Evolutionary conservation across 2,888 invertebrate genomes (phyloP).

Genomic region (Tetragonisca angustula): DNA sequence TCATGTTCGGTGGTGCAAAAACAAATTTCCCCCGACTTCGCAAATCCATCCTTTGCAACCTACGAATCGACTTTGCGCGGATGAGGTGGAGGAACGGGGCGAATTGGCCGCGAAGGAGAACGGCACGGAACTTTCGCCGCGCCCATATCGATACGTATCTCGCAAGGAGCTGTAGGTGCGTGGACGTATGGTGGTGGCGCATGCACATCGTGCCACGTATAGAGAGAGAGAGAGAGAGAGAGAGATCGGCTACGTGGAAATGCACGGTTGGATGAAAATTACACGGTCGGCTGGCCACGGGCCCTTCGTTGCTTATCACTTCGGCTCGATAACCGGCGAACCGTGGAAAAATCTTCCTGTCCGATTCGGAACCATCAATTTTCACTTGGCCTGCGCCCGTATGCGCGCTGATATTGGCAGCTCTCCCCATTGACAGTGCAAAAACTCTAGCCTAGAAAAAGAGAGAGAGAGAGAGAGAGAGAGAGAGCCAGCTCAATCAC

Average conservation of each 20-base stretch:
- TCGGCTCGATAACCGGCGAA: slow-evolving; percentile 62
- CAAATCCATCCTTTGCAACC: background rate
- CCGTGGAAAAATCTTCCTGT: slow-evolving; percentile 69
- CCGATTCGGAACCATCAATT: slow-evolving; percentile 67
- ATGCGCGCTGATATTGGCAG: slow-evolving; percentile 56
- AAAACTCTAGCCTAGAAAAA: background rate
- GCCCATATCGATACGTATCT: slow-evolving; percentile 29
- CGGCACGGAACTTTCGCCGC: slow-evolving; percentile 14
- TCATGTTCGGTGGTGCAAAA: background rate
- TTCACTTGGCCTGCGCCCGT: slow-evolving; percentile 55
- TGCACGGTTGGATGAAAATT: slow-evolving; percentile 59
- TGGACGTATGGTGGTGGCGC: slow-evolving; percentile 17
- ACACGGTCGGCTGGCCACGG: slow-evolving; percentile 50
- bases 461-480: no score
- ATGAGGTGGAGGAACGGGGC: slow-evolving; percentile 23
- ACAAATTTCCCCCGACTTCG: background rate
- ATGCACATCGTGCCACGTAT: no score
- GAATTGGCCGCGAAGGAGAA: slow-evolving; percentile 26
- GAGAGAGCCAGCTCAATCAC: no score
- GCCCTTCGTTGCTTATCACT: slow-evolving; percentile 68
- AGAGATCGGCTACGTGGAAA: slow-evolving; percentile 51
- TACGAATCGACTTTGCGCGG: slow-evolving; percentile 62
- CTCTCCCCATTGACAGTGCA: background rate
- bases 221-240: no score
- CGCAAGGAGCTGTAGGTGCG: slow-evolving; percentile 26